These are phyloP conservation scores for Zeuzera pyrina DNA, from an alignment of 2,888 invertebrate species.

Conservation along the genomic window DNA sequence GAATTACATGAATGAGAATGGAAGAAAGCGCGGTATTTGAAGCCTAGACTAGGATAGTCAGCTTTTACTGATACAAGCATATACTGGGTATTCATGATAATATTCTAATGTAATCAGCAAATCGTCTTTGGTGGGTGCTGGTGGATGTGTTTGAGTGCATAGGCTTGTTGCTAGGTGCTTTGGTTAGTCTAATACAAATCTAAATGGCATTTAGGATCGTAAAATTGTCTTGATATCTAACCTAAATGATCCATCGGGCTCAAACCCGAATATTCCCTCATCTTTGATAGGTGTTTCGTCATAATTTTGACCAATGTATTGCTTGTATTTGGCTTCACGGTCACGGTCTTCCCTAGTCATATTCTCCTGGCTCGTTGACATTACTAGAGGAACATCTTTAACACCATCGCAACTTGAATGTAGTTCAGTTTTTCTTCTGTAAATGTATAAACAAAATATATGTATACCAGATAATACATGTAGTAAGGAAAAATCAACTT, in stretches of 20 bases:
- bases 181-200: not conserved
- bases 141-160: not conserved
- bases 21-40: conserved; percentile 38
- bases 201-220: not conserved
- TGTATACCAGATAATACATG: not conserved
- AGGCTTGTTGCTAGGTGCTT: not conserved
- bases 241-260: conserved; percentile 68
- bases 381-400: conserved; percentile 62
- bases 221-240: conserved; percentile 20
- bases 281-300: conserved; percentile 73
- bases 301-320: conserved; percentile 63
- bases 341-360: conserved; percentile 66
- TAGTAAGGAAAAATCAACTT: not conserved
- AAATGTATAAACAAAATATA: conserved; percentile 8
- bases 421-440: conserved; percentile 62
- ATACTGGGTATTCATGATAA: no score
- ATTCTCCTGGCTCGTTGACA: conserved; percentile 77
- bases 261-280: conserved; percentile 72
- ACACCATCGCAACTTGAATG: conserved; percentile 58
- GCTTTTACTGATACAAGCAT: no score
- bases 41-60: conserved; percentile 9
- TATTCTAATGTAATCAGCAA: no score
- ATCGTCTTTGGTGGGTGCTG: no score
- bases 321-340: conserved; percentile 53
- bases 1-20: conserved; percentile 54